Conservation (phyloP, 1,140 invertebrate species). For the Apocrypta bakeri region DNA sequence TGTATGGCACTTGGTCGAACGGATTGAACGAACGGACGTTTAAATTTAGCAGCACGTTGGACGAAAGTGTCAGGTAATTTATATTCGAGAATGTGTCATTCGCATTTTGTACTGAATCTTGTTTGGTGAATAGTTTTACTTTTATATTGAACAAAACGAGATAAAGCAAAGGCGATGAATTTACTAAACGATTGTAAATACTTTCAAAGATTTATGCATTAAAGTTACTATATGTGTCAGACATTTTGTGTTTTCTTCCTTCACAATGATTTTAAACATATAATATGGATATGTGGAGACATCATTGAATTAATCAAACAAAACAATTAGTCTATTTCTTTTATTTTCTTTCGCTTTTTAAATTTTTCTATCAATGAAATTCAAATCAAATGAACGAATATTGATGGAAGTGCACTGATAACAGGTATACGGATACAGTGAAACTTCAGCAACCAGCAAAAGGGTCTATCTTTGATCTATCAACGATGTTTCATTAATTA, state of each 20-base stretch:
- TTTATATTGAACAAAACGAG: conserved; percentile 62
- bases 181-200: conserved; percentile 61
- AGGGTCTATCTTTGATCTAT: conserved; percentile 60
- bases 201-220: conserved; percentile 62
- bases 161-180: conserved; percentile 31
- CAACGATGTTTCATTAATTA: conserved; percentile 34
- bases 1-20: conserved; percentile 55
- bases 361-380: conserved; percentile 42
- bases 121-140: conserved; percentile 67
- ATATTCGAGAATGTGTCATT: conserved; percentile 57
- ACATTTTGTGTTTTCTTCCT: conserved; percentile 43
- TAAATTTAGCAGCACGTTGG: conserved; percentile 35
- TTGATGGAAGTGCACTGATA: conserved; percentile 47
- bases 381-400: conserved; percentile 37
- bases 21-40: conserved; percentile 35
- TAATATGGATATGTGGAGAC: background rate
- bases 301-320: conserved; percentile 30
- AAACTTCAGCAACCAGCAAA: conserved; percentile 59
- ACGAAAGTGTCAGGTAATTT: conserved; percentile 35
- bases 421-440: conserved; percentile 56
- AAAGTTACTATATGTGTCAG: conserved; percentile 54
- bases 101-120: conserved; percentile 64
- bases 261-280: background rate
- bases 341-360: conserved; percentile 40
- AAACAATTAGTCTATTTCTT: conserved; percentile 34